Evolutionary conservation across 2,797 vertebrate species (phyloP), one percentile per base, ranked within the genome.

Genomic region (Euphonia xanthogaster): DNA sequence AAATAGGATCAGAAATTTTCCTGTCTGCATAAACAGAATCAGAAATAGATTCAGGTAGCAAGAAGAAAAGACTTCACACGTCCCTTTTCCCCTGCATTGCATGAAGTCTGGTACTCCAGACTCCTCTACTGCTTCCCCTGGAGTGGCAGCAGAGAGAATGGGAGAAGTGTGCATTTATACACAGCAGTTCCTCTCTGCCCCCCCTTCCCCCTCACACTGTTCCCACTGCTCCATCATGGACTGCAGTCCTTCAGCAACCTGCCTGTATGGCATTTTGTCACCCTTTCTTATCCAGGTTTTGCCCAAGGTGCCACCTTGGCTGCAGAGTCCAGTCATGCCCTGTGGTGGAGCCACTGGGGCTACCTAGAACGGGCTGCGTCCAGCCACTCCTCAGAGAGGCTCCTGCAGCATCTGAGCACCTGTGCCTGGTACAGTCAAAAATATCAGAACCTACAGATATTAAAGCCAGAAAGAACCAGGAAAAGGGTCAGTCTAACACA

Each of bases 101-200:
- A 57, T 40, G 30, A 68, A 40, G 22, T 45, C 30, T 2, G 2
- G 12, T 22, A 7, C 21, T 62, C 10, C 68, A 74, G 42, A n/a
- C 11, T 28, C 28, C 7, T 35, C 37, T 50, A 51, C 15, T 2
- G 1, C 9, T 3, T 67, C 28, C 13, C n/a, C 14, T 21, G 27
- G 9, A 25, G 11, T 0, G 0, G 30, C 2, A 1, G 10, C 0
- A 2, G 21, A 55, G 7, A 6, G 42, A 35, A 44, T 18, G 12
- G 5, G 2, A 7, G 12, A 14, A 14, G 2, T 0, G 0, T 14
- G 4, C 23, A 17, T 9, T n/a, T 55, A 76, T 14, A 45, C 19
- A n/a, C 6, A 53, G 47, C 7, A 4, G 27, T 4, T 73, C 24
- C 10, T 61, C 50, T 60, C 47, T 75, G 11, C 2, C 0, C 0